A percentile compares a stretch with the other conserved stretches of the same genome.
These are phyloP conservation scores for Cyprinella venusta DNA, from an alignment of 2,797 vertebrate species.

Conservation along the genomic window DNA sequence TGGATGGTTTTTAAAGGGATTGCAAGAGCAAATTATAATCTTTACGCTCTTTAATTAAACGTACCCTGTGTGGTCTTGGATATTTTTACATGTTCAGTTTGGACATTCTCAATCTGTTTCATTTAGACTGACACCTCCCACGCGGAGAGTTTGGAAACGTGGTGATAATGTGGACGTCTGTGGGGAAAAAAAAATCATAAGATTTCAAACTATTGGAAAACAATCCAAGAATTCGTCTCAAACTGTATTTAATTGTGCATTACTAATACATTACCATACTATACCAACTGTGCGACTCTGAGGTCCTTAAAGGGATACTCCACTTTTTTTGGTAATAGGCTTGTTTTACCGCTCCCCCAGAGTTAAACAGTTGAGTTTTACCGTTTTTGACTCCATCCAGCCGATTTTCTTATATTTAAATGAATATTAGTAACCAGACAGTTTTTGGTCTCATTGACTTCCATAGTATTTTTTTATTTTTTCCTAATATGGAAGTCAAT, in stretches of 20 bases:
- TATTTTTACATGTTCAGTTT: constrained; percentile 58
- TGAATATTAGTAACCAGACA: no score
- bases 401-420: no score
- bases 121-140: constrained; percentile 39
- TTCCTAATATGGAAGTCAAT: no score
- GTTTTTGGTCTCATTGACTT: no score
- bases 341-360: no score
- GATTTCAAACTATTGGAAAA: constrained; percentile 1
- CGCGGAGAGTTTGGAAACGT: constrained; percentile 4
- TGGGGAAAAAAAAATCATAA: neutral
- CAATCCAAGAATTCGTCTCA: constrained; percentile 23
- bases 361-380: no score
- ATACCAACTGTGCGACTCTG: no score
- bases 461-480: no score
- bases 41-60: constrained; percentile 57
- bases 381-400: no score
- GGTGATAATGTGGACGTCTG: constrained; percentile 7
- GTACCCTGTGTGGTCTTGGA: constrained; percentile 42
- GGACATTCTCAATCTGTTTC: constrained; percentile 37
- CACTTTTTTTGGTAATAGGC: no score
- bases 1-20: constrained; percentile 30
- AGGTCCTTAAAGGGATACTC: no score
- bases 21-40: constrained; percentile 42
- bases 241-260: neutral
- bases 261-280: no score